Evolutionary conservation across 2,888 invertebrate genomes (phyloP), one percentile per base, ranked within the genome.

Genomic region (Perithous albicinctus): DNA sequence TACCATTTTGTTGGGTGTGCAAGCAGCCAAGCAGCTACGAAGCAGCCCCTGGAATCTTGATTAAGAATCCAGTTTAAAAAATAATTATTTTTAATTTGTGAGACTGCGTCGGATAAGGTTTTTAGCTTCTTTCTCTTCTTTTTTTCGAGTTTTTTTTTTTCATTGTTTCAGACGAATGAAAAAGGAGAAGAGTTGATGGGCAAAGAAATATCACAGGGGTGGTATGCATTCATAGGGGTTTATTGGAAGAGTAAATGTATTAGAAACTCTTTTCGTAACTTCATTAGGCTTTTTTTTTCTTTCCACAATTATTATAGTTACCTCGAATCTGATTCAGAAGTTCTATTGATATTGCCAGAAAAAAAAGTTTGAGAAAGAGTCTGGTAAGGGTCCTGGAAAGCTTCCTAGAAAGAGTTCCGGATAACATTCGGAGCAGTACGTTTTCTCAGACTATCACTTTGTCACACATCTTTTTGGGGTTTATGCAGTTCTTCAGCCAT

Each of bases 11-110:
- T 87, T 75, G 85, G 85, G 88, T 85, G 86, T 85, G 84, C 80
- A 82, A 84, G 80, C 83, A 75, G 80, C 84, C 78, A 80, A 84
- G 81, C 63, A 80, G 26, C 67, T 77, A 84, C 85, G 83, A 85
- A 59, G 43, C 80, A 59, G 48, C 74, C 63, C 23, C 32, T 67
- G 46, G 66, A 63, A 72, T 69, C 85, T 89, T 90, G 90, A 92
- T 91, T 91, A 91, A 92, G 90, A 88, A 89, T 90, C 88, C 87
- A 82, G 89, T 92, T 90, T 89, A 90, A 91, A 90, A 92, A 92
- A 92, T 92, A 91, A 92, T 93, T 92, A 92, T 93, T 92, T 92
- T 92, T 92, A 91, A 92, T 93, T 92, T 92, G 85, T 83, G 83
- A 84, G 78, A 61, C 76, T 72, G 63, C 82, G 35, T 20, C 26